A percentile compares a stretch with the other conserved stretches of the same genome.
These are phyloP conservation scores for Peromyscus nudipes DNA, from an alignment of 2,797 vertebrate species.

Conservation along the genomic window DNA sequence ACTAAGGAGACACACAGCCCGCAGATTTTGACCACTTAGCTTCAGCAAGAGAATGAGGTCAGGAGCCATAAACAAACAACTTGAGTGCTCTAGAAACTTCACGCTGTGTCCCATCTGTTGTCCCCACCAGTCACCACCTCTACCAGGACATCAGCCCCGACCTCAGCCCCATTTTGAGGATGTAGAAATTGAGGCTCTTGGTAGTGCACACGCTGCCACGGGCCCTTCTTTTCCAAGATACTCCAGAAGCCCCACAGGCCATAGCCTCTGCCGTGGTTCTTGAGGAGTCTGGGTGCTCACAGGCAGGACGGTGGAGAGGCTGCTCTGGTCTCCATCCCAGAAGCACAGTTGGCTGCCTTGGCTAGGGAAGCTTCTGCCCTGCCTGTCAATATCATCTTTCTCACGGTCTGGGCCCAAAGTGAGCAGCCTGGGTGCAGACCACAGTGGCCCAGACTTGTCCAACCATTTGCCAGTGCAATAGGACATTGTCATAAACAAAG, in stretches of 20 bases:
- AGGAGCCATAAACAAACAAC: slow-evolving; percentile 17
- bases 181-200: fast-evolving
- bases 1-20: no score
- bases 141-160: background rate
- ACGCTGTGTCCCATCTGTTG: background rate
- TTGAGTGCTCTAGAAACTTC: background rate
- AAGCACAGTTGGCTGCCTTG: background rate
- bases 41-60: slow-evolving; percentile 1
- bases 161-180: background rate
- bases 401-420: background rate
- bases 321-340: background rate
- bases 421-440: background rate
- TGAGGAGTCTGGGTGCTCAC: background rate
- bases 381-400: background rate
- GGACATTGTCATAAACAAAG: background rate
- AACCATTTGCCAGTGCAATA: background rate
- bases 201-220: fast-evolving
- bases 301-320: background rate
- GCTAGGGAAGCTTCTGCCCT: background rate
- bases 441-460: no score
- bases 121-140: fast-evolving
- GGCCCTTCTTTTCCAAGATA: background rate
- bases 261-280: background rate
- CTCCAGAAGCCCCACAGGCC: fast-evolving
- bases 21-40: background rate